A percentile compares a stretch with the other conserved stretches of the same genome.
Evolutionary conservation across 2,888 invertebrate species (phyloP).

Genomic region (Acanthococcus lagerstroemiae): DNA sequence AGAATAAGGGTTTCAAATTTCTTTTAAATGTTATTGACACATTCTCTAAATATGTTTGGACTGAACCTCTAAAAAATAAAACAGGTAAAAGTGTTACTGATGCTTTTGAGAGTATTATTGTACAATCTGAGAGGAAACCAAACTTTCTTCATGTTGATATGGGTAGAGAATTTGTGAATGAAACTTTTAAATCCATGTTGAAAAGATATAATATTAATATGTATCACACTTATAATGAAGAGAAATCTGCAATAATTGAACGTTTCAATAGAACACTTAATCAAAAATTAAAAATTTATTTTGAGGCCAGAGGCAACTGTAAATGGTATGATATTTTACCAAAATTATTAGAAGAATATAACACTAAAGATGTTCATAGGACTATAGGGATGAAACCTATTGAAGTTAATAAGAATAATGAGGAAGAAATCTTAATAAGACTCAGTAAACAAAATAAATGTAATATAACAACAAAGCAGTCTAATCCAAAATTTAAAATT

Average conservation of each 20-base stretch:
- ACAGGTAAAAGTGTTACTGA: constrained; percentile 26
- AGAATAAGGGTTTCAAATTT: constrained; percentile 33
- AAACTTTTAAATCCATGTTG: constrained; percentile 31
- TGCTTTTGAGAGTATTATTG: constrained; percentile 36
- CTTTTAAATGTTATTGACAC: constrained; percentile 35
- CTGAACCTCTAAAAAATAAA: constrained; percentile 36
- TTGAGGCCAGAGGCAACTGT: constrained; percentile 36
- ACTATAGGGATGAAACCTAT: constrained; percentile 8
- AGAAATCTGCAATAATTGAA: constrained; percentile 39
- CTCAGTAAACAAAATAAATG: constrained; percentile 2
- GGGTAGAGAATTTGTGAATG: constrained; percentile 37
- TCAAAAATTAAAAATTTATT: constrained; percentile 38
- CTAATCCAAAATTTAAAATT: constrained; percentile 13
- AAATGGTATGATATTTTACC: constrained; percentile 38
- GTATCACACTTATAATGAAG: constrained; percentile 37
- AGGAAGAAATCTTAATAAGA: constrained; percentile 6
- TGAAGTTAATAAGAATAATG: constrained; percentile 2
- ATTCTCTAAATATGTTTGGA: constrained; percentile 36
- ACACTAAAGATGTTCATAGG: constrained; percentile 32
- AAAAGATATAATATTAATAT: constrained; percentile 34
- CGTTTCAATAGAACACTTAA: constrained; percentile 39
- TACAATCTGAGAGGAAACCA: constrained; percentile 15
- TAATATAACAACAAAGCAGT: background rate
- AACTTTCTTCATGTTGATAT: constrained; percentile 36
- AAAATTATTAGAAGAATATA: constrained; percentile 36